Percentiles rank a stretch among this genome's conserved stretches.
phyloP scores from a whole-genome alignment of 2,888 invertebrate species.

The Drosophila pullipes region DNA sequence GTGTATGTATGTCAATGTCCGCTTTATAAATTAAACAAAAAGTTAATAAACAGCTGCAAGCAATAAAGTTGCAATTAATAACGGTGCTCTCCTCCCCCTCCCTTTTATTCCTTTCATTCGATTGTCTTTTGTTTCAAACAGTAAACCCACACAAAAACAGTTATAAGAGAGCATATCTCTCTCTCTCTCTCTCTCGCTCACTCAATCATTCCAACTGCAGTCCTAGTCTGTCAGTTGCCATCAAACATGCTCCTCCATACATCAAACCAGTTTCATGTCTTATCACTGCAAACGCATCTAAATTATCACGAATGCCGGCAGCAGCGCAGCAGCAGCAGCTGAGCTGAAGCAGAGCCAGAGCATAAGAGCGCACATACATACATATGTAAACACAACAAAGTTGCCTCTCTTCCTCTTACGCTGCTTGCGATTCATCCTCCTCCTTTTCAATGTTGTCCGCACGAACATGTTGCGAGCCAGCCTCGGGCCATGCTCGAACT shows the following conservation, averaged over 20 bases:
- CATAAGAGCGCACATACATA: slow-evolving; percentile 30
- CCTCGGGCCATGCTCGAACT: slow-evolving; percentile 43
- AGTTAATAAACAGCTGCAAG: slow-evolving; percentile 76
- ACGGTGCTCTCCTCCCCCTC: slow-evolving; percentile 39
- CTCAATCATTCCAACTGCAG: slow-evolving; percentile 52
- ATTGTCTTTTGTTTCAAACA: slow-evolving; percentile 39
- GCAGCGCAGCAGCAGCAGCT: slow-evolving; percentile 45
- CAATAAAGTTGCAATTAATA: slow-evolving; percentile 78
- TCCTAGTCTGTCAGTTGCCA: slow-evolving; percentile 34
- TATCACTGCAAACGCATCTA: slow-evolving; percentile 73
- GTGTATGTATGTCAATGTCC: slow-evolving; percentile 34
- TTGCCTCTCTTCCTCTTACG: slow-evolving; percentile 31
- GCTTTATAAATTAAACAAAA: slow-evolving; percentile 79
- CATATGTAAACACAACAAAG: slow-evolving; percentile 70
- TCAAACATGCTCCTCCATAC: slow-evolving; percentile 72
- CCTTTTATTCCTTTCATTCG: not conserved
- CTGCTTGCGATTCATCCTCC: slow-evolving; percentile 4
- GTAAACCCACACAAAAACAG: slow-evolving; percentile 33
- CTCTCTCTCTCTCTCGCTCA: slow-evolving; percentile 2
- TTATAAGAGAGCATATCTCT: slow-evolving; percentile 4
- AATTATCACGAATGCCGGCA: slow-evolving; percentile 78
- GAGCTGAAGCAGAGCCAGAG: slow-evolving; percentile 15
- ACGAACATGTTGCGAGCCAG: slow-evolving; percentile 70
- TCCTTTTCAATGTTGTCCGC: slow-evolving; percentile 33
- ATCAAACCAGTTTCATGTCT: slow-evolving; percentile 76